Evolutionary conservation across 2,888 invertebrate species (phyloP).

Genomic region (Bimastos eiseni): DNA sequence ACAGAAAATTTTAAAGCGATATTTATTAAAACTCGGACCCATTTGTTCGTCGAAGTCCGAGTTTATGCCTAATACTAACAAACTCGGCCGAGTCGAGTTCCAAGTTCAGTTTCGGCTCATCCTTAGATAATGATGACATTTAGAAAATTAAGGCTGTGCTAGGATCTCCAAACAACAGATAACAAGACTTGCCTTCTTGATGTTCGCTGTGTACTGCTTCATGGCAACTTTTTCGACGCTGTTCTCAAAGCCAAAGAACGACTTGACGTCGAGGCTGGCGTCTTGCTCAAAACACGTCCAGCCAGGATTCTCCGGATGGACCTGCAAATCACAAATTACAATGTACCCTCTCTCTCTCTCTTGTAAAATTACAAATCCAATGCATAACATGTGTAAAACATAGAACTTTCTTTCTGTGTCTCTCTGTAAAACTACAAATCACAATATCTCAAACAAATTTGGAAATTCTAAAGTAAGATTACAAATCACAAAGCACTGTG

Average conservation of each 20-base stretch:
- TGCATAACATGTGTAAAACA: not conserved
- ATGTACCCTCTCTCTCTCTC: not conserved
- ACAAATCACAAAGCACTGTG: not conserved
- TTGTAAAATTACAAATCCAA: not conserved
- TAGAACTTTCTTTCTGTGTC: not conserved
- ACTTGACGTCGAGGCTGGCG: slow-evolving; percentile 87
- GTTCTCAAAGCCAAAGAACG: slow-evolving; percentile 90
- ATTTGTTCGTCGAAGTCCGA: too few species aligned
- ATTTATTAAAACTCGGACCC: too few species aligned
- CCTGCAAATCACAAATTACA: slow-evolving; percentile 65
- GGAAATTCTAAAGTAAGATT: too few species aligned
- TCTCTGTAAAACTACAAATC: not conserved
- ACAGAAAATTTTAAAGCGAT: too few species aligned
- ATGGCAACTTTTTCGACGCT: slow-evolving; percentile 93
- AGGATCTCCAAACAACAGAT: too few species aligned
- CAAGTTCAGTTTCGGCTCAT: too few species aligned
- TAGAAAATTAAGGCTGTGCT: too few species aligned
- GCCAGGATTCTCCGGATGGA: slow-evolving; percentile 86
- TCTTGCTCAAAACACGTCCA: slow-evolving; percentile 97
- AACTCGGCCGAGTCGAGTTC: too few species aligned
- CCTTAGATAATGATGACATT: too few species aligned
- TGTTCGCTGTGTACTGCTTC: slow-evolving; percentile 88
- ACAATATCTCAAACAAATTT: not conserved
- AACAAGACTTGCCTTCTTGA: slow-evolving; percentile 69
- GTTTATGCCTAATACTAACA: too few species aligned